Conservation (phyloP, 1,140 invertebrate species). For the Achatina immaculata region DNA sequence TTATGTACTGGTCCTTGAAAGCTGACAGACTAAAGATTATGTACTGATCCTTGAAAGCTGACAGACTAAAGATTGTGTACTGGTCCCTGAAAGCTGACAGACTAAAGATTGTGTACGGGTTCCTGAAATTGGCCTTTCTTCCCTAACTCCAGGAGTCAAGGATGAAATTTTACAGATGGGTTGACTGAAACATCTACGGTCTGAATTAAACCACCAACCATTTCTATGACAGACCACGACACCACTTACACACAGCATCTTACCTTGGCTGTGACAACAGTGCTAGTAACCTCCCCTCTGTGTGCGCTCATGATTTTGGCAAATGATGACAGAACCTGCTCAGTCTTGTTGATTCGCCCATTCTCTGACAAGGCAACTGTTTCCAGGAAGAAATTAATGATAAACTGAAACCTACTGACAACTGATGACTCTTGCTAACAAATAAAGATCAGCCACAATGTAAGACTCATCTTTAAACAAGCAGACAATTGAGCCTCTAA, state of each 20-base stretch:
- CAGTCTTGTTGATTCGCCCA: conserved; percentile 86
- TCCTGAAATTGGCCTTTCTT: too few relatives aligned
- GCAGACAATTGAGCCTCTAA: not conserved
- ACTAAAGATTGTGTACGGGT: too few relatives aligned
- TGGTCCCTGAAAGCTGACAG: too few relatives aligned
- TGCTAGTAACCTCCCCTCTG: conserved; percentile 88
- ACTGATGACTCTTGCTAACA: not conserved
- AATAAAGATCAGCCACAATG: not conserved
- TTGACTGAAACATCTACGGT: too few relatives aligned
- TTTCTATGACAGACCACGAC: too few relatives aligned
- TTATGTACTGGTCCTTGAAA: too few relatives aligned
- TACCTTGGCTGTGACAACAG: conserved; percentile 90
- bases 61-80: too few relatives aligned
- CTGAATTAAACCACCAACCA: too few relatives aligned
- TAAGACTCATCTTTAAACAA: not conserved
- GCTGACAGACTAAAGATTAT: too few relatives aligned
- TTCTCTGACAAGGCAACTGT: conserved; percentile 90
- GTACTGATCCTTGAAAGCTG: too few relatives aligned
- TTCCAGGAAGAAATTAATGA: conserved; percentile 47
- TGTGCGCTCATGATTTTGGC: conserved; percentile 93
- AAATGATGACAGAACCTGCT: conserved; percentile 85
- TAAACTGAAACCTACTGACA: not conserved
- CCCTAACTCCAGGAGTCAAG: too few relatives aligned
- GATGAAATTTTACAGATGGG: too few relatives aligned
- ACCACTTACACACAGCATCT: not conserved